A percentile compares a stretch with the other conserved stretches of the same genome.
Conservation (phyloP, 2,797 vertebrate genomes). For the Acanthurus lineatus region DNA sequence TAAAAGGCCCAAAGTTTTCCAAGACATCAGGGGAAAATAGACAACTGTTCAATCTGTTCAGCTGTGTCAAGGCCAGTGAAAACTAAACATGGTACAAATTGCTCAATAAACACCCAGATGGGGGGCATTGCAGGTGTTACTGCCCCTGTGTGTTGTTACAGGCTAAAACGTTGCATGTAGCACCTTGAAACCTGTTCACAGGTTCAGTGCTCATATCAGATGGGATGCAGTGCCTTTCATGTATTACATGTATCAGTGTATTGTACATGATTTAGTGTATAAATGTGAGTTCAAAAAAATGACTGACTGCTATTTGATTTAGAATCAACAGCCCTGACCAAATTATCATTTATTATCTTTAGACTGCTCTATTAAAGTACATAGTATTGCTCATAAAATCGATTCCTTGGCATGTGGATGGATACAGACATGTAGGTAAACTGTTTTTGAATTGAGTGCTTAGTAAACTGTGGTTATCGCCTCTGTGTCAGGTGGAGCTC, state of each 20-base stretch:
- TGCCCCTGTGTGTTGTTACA: too few relatives aligned
- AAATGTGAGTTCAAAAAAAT: neutral
- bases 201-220: too few relatives aligned
- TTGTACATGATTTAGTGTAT: too few relatives aligned
- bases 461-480: constrained; percentile 18
- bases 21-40: neutral
- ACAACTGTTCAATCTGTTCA: neutral
- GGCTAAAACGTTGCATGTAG: too few relatives aligned
- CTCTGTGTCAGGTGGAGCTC: constrained; percentile 92
- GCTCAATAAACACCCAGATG: neutral
- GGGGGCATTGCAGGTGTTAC: neutral
- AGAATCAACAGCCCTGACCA: neutral
- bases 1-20: neutral
- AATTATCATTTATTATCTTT: neutral
- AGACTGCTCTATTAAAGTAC: neutral
- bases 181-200: too few relatives aligned
- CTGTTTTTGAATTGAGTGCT: neutral
- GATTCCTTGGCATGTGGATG: neutral
- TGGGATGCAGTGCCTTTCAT: neutral
- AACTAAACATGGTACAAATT: neutral
- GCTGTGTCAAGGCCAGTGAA: neutral
- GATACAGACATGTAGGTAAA: neutral
- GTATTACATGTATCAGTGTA: neutral
- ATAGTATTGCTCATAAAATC: neutral
- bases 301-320: neutral